Base-by-base conservation (phyloP, 2,797 vertebrate species). In the Amblyopsis hoosieri region DNA sequence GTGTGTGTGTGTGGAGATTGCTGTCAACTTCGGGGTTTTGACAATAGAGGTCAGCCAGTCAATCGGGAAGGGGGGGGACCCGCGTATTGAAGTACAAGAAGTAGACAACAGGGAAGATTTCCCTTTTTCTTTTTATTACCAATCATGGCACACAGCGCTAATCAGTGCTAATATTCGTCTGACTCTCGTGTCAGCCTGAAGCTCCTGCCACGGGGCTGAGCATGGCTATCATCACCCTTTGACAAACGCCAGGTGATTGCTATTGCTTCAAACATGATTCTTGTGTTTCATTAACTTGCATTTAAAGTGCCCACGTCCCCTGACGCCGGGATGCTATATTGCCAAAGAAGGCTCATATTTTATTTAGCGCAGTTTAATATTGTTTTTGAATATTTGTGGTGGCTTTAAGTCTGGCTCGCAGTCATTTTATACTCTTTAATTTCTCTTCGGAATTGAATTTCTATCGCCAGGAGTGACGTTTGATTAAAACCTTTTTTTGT, bases 311-410 rank as follows among this genome's bases (percentile, higher is more conserved):
- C 83, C 71, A 63, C 54, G 72, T 89, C 89, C 88, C 90, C 66
- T 57, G 89, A 90, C 52, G 76, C 83, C 69, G 62, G 71, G 83
- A 72, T 74, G 73, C 68, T 88, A 88, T 90, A 90, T 90, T 88
- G 80, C 84, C 83, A 87, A 85, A 85, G 85, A 88, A 83, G 85
- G 76, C 82, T 92, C 87, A 91, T 92, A 91, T 91, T 91, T 91
- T 89, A 91, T 91, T 91, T 89, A 91, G 90, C 73, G 48, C 81
- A 76, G 80, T 88, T 87, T 90, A 86, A 90, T 90, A 89, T 90
- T 91, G 89, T 91, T 92, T 90, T 86, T 90, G 88, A 88, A 91
- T 91, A 90, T 91, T 90, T 90, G 86, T 71, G 37, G 69, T 90
- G 83, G 85, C 87, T 89, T 86, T 81, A 89, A 82, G 88, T 83